A percentile compares a stretch with the other conserved stretches of the same genome.
Evolutionary conservation across 2,888 invertebrate genomes (phyloP).

Genomic region (Gisinianus flammeolus): DNA sequence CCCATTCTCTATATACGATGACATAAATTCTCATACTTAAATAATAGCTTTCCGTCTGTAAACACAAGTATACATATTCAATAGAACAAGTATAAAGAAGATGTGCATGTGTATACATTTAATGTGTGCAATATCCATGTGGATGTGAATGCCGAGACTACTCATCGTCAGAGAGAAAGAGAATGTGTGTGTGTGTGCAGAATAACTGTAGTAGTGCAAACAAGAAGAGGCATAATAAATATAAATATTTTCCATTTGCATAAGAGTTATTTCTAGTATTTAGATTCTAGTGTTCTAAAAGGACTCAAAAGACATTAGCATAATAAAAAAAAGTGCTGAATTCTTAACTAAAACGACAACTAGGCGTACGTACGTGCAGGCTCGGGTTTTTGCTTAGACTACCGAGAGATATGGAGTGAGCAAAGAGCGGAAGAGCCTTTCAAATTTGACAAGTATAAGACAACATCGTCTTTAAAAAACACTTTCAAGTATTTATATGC

Average conservation of each 20-base stretch:
- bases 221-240: slow-evolving; percentile 4
- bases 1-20: not conserved
- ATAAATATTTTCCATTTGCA: slow-evolving; percentile 26
- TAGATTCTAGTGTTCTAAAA: slow-evolving; percentile 6
- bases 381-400: no score
- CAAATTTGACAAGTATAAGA: slow-evolving; percentile 36
- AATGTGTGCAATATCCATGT: not conserved
- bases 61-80: not conserved
- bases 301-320: slow-evolving; percentile 28
- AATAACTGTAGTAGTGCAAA: not conserved
- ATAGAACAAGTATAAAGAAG: no score
- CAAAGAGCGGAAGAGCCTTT: slow-evolving; percentile 36
- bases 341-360: slow-evolving; percentile 13
- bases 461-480: slow-evolving; percentile 38
- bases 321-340: slow-evolving; percentile 33
- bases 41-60: not conserved
- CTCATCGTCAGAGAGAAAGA: not conserved
- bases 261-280: slow-evolving; percentile 36
- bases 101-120: not conserved
- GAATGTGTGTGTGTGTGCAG: not conserved
- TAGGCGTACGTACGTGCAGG: no score
- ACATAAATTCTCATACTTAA: not conserved
- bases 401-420: not conserved
- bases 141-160: no score
- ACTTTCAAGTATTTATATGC: slow-evolving; percentile 11